A percentile compares a stretch with the other conserved stretches of the same genome.
phyloP scores from a whole-genome alignment of 2,888 invertebrate species.

The Pseudoips prasinana region DNA sequence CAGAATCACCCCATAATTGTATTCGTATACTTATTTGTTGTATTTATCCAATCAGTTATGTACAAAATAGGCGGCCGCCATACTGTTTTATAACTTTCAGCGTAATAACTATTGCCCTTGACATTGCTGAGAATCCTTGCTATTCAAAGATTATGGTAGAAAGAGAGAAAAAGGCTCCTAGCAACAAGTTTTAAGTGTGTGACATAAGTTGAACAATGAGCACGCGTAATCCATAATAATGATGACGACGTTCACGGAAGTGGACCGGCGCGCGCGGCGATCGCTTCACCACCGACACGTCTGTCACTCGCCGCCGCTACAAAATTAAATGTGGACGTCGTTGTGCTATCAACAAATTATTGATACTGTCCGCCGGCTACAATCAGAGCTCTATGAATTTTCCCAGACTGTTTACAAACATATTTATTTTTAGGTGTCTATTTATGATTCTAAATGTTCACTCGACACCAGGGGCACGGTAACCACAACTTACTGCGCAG shows the following conservation, averaged over 20 bases:
- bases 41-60: no score
- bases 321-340: no score
- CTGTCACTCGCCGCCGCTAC: slow-evolving; percentile 11
- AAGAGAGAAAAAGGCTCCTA: slow-evolving; percentile 12
- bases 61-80: no score
- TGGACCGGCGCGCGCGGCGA: slow-evolving; percentile 28
- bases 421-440: slow-evolving; percentile 31
- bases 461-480: slow-evolving; percentile 2
- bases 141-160: not conserved
- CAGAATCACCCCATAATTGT: no score
- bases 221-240: slow-evolving; percentile 54
- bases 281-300: slow-evolving; percentile 10
- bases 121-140: slow-evolving; percentile 4
- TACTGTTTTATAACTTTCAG: slow-evolving; percentile 6
- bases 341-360: slow-evolving; percentile 19
- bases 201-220: slow-evolving; percentile 46
- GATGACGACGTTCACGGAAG: slow-evolving; percentile 61
- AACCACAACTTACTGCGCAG: slow-evolving; percentile 7
- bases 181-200: slow-evolving; percentile 18
- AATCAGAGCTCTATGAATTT: slow-evolving; percentile 17
- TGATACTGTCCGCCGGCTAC: slow-evolving; percentile 13
- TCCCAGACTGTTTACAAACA: slow-evolving; percentile 36
- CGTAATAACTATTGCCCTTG: slow-evolving; percentile 10
- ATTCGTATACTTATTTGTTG: no score
- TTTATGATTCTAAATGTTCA: slow-evolving; percentile 19